These are phyloP conservation scores for Urocolius indicus DNA, from an alignment of 2,113 vertebrate species.

Conservation along the genomic window DNA sequence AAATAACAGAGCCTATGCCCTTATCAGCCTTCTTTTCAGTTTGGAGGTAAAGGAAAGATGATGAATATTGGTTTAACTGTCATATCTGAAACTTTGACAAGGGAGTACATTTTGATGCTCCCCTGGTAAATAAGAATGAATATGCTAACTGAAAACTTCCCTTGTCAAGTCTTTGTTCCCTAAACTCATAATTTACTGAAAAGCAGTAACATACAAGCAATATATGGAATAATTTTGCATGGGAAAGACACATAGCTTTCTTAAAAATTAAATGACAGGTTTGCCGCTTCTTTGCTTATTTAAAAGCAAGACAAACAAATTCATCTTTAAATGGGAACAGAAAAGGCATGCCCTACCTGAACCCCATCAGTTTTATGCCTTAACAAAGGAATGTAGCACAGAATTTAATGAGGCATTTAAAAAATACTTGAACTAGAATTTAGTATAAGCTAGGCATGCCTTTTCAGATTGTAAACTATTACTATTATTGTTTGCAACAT, in stretches of 20 bases:
- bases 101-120: not conserved
- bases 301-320: not conserved
- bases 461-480: not conserved
- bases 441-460: not conserved
- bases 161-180: not conserved
- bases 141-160: not conserved
- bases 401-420: not conserved
- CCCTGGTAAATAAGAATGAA: not conserved
- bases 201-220: not conserved
- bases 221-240: not conserved
- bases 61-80: not conserved
- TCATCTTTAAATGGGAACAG: not conserved
- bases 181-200: not conserved
- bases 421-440: not conserved
- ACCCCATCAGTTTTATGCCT: not conserved
- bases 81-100: not conserved
- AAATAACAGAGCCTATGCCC: not conserved
- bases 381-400: not conserved
- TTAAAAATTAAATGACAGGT: not conserved
- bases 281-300: not conserved
- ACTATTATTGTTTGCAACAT: not conserved
- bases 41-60: not conserved
- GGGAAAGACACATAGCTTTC: not conserved
- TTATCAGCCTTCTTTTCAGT: not conserved
- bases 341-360: not conserved